phyloP scores from a whole-genome alignment of 2,888 invertebrate genomes.

The Tenthredo livida region DNA sequence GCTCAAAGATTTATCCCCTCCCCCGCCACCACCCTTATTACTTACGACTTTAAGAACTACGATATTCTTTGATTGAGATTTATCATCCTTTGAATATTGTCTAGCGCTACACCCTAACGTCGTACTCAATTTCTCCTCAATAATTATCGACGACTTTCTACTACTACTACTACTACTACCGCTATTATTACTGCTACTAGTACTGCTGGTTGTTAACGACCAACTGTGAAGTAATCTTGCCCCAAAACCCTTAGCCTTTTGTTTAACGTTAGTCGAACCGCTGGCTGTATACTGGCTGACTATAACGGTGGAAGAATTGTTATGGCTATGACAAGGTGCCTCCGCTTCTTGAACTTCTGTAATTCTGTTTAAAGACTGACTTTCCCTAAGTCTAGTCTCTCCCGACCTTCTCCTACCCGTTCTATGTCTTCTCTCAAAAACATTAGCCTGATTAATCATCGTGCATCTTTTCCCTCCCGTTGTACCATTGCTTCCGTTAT shows the following conservation, averaged over 20 bases:
- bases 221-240: constrained; percentile 80
- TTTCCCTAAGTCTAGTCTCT: constrained; percentile 87
- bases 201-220: constrained; percentile 66
- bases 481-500: constrained; percentile 63
- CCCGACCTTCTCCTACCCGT: constrained; percentile 81
- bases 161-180: constrained; percentile 75
- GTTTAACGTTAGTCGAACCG: constrained; percentile 59
- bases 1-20: not conserved
- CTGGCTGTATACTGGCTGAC: constrained; percentile 50
- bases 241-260: constrained; percentile 79
- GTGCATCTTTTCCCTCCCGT: constrained; percentile 69
- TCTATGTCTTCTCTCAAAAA: constrained; percentile 80
- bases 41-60: constrained; percentile 6
- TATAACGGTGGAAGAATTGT: constrained; percentile 60
- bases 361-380: constrained; percentile 91
- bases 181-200: constrained; percentile 65
- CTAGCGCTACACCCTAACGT: not conserved
- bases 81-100: constrained; percentile 15
- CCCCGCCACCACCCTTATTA: not conserved
- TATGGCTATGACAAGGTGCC: constrained; percentile 67
- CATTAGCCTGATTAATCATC: constrained; percentile 71
- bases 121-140: constrained; percentile 13
- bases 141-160: constrained; percentile 72
- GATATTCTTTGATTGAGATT: constrained; percentile 34
- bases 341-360: constrained; percentile 91